Percentiles rank a stretch among this genome's conserved stretches.
phyloP scores from a whole-genome alignment of 2,797 vertebrate species.

The Heteromormyrus szaboi region DNA sequence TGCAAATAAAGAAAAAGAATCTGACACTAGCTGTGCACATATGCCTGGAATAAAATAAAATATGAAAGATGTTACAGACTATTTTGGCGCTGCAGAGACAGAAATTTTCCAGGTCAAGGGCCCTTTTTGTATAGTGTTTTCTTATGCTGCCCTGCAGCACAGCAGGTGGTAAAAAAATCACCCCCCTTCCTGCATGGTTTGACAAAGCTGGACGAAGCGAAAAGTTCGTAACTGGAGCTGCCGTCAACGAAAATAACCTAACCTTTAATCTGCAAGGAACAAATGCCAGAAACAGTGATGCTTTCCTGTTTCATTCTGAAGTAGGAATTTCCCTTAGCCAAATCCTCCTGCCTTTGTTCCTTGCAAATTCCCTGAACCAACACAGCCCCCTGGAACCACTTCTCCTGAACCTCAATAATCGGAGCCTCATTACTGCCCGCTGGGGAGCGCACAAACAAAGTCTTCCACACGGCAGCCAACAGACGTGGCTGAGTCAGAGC shows the following conservation, averaged over 20 bases:
- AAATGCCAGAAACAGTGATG: conserved; percentile 31
- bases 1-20: neutral
- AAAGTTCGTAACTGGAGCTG: conserved; percentile 9
- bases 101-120: neutral
- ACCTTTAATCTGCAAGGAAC: conserved; percentile 30
- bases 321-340: neutral
- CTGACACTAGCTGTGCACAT: neutral
- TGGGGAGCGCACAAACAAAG: neutral
- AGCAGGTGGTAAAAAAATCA: neutral
- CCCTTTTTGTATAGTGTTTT: neutral
- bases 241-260: neutral
- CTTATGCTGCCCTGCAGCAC: too few species aligned
- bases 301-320: conserved; percentile 44
- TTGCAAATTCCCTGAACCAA: neutral
- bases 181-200: neutral
- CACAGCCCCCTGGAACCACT: neutral
- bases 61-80: neutral
- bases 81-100: neutral
- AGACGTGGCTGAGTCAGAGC: neutral
- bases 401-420: neutral
- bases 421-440: neutral
- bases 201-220: neutral
- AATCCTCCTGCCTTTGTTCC: conserved; percentile 56
- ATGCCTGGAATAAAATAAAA: neutral
- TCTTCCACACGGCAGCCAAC: neutral